phyloP scores from a whole-genome alignment of 2,888 invertebrate species.

The Harpalus rubripes region DNA sequence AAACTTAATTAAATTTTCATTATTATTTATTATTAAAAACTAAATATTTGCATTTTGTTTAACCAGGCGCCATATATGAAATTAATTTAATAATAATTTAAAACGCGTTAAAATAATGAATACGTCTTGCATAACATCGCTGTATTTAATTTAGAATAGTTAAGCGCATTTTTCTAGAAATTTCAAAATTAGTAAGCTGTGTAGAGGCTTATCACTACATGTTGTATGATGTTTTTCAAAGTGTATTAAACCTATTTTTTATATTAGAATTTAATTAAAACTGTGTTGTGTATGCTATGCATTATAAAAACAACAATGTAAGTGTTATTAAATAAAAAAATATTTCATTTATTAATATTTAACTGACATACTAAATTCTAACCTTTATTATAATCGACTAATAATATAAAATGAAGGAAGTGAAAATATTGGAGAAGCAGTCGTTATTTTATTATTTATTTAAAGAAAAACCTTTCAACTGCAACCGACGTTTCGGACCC shows the following conservation, averaged over 20 bases:
- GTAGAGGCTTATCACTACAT: too few species aligned
- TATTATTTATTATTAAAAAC: not conserved
- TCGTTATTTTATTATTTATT: too few species aligned
- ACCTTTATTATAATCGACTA: not conserved
- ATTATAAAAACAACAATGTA: not conserved
- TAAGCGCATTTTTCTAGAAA: not conserved
- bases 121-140: not conserved
- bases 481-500: too few species aligned
- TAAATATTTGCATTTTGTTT: not conserved
- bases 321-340: not conserved
- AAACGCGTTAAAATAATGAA: constrained; percentile 4
- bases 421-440: too few species aligned
- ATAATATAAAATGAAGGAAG: too few species aligned
- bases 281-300: not conserved
- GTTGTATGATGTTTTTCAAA: not conserved
- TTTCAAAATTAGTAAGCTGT: not conserved
- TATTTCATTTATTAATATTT: constrained; percentile 1
- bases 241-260: not conserved
- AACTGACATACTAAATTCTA: not conserved
- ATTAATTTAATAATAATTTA: constrained; percentile 9
- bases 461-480: too few species aligned
- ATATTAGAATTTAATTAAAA: not conserved
- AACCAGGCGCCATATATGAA: constrained; percentile 19
- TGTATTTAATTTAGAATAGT: not conserved
- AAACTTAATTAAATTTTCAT: not conserved